Conservation (phyloP, 1,140 invertebrate genomes). For the Drosophila yakuba region DNA sequence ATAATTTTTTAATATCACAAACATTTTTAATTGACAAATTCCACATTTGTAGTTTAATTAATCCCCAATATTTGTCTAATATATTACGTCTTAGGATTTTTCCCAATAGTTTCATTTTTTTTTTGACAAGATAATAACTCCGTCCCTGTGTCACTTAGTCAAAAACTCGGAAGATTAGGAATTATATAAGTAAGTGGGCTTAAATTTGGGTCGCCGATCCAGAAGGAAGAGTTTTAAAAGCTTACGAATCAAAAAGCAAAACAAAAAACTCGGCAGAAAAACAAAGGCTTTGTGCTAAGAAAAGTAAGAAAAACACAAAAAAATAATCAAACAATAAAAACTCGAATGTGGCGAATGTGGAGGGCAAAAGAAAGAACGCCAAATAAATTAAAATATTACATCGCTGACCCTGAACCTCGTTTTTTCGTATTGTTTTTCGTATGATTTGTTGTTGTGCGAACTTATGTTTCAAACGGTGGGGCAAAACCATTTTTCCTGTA, state of each 20-base stretch:
- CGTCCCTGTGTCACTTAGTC: not conserved
- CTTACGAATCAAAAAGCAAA: conserved; percentile 51
- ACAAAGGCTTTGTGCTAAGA: conserved; percentile 24
- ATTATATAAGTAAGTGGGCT: not conserved
- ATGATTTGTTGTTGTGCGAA: conserved; percentile 13
- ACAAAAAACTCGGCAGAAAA: conserved; percentile 35
- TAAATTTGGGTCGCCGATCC: conserved; percentile 1
- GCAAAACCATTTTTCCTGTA: too few species aligned
- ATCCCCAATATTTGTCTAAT: too few species aligned
- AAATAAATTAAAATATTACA: conserved; percentile 80
- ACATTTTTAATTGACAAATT: too few species aligned
- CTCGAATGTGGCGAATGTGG: conserved; percentile 8
- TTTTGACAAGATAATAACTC: not conserved
- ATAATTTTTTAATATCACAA: too few species aligned
- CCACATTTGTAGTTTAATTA: too few species aligned
- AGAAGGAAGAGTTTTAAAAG: conserved; percentile 19
- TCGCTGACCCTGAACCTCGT: conserved; percentile 70
- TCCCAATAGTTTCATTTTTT: not conserved
- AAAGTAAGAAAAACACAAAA: conserved; percentile 27
- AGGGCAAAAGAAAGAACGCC: conserved; percentile 53
- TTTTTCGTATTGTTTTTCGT: conserved; percentile 4
- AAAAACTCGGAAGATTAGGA: not conserved
- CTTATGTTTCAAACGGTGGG: not conserved
- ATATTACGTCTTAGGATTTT: too few species aligned
- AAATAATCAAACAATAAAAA: conserved; percentile 12